Evolutionary conservation across 2,888 invertebrate species (phyloP).

Genomic region (Halictus ligatus): DNA sequence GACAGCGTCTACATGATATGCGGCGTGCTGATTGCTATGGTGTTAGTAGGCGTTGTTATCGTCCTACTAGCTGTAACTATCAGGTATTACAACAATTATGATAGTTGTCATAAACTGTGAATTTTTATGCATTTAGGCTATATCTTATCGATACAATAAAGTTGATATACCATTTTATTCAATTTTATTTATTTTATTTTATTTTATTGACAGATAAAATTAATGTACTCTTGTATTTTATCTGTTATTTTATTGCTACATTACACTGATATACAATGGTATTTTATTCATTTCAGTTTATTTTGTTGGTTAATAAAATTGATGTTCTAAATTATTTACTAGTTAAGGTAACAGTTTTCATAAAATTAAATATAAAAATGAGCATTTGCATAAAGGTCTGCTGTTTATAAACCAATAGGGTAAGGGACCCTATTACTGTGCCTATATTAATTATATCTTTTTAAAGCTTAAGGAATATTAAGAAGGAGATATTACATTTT

Average conservation of each 20-base stretch:
- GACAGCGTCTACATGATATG: conserved; percentile 94
- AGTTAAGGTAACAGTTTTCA: background rate
- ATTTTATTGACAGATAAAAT: too few relatives aligned
- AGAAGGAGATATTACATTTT: too few relatives aligned
- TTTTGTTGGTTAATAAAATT: background rate
- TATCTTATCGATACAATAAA: background rate
- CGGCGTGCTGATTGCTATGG: conserved; percentile 93
- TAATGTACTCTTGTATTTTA: too few relatives aligned
- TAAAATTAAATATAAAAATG: background rate
- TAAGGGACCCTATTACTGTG: too few relatives aligned
- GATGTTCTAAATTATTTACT: background rate
- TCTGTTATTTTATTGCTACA: background rate
- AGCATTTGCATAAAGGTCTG: background rate
- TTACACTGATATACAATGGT: background rate
- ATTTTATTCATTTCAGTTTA: background rate
- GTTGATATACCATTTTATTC: background rate
- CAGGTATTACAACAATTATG: conserved; percentile 86
- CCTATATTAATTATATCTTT: too few relatives aligned
- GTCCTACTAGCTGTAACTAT: conserved; percentile 92
- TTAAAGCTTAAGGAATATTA: too few relatives aligned
- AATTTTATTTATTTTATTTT: background rate
- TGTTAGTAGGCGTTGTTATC: conserved; percentile 92
- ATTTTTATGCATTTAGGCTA: background rate
- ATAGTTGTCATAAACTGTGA: background rate
- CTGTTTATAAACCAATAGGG: background rate